Percentiles rank a stretch among this genome's conserved stretches.
Evolutionary conservation across 2,888 invertebrate species (phyloP).

Genomic region (Hirtodrosophila cameraria): DNA sequence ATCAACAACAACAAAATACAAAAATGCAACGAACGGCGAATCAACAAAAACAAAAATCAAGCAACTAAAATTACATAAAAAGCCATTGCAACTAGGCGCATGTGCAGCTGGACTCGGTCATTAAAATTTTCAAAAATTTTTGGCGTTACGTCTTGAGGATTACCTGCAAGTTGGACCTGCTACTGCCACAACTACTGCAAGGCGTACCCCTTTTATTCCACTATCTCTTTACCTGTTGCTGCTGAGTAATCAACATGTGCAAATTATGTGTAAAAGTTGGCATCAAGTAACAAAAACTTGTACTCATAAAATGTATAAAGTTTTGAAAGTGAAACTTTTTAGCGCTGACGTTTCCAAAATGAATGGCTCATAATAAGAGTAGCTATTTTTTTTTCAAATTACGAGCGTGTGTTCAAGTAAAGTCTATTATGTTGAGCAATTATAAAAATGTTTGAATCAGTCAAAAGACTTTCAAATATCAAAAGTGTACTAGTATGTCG

Average conservation of each 20-base stretch:
- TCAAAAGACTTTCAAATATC: neutral
- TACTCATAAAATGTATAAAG: constrained; percentile 65
- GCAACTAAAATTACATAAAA: constrained; percentile 45
- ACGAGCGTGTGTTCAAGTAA: constrained; percentile 4
- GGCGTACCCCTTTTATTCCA: neutral
- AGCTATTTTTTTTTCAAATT: constrained; percentile 1
- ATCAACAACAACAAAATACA: constrained; percentile 31
- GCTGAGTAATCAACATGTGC: constrained; percentile 37
- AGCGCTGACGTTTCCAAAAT: constrained; percentile 35
- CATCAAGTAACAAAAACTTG: constrained; percentile 36
- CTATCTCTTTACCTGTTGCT: neutral
- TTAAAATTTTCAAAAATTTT: constrained; percentile 40
- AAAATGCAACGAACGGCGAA: too few species aligned
- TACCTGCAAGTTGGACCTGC: constrained; percentile 42
- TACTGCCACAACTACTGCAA: constrained; percentile 4
- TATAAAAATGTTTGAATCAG: neutral
- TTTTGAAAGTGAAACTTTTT: constrained; percentile 72
- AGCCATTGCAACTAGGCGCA: constrained; percentile 41
- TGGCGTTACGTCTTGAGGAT: constrained; percentile 41
- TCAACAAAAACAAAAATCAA: constrained; percentile 5
- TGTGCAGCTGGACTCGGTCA: constrained; percentile 44
- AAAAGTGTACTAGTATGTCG: too few species aligned
- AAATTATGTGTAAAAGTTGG: constrained; percentile 36
- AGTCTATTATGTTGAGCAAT: constrained; percentile 8
- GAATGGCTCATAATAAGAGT: constrained; percentile 24